Percentiles rank a stretch among this genome's conserved stretches.
These are phyloP conservation scores for Simalia tracyae DNA, from an alignment of 2,797 vertebrate genomes.

Conservation along the genomic window DNA sequence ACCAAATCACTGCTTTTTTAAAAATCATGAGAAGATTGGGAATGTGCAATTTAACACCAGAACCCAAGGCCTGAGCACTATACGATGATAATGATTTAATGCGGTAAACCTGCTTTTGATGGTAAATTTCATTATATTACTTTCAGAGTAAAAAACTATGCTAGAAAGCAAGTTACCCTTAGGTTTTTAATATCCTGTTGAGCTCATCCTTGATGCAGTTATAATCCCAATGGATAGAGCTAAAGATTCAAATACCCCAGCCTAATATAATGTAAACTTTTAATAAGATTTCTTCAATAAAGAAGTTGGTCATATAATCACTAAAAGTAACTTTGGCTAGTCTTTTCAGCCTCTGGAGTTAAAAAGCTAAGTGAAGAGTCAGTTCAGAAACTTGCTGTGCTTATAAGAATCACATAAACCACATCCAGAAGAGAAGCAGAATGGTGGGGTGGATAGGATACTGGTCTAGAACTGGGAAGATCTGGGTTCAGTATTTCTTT, in stretches of 20 bases:
- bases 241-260: not conserved
- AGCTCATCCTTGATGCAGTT: not conserved
- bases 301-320: not conserved
- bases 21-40: not conserved
- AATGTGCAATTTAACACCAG: not conserved
- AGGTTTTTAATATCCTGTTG: constrained; percentile 21
- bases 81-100: constrained; percentile 1
- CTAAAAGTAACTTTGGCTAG: constrained; percentile 17
- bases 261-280: not conserved
- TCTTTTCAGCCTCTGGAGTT: not conserved
- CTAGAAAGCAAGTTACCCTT: not conserved
- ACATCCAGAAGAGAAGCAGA: too few species aligned
- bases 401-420: not conserved
- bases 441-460: not conserved
- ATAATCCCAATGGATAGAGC: not conserved
- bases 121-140: constrained; percentile 9
- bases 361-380: not conserved
- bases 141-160: not conserved
- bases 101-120: not conserved
- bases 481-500: not conserved
- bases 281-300: constrained; percentile 7
- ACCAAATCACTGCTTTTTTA: not conserved
- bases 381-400: not conserved
- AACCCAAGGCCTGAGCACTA: not conserved
- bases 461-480: not conserved